These are phyloP conservation scores for Leptinotarsa tumamoca DNA, from an alignment of 2,888 invertebrate genomes.

Conservation along the genomic window DNA sequence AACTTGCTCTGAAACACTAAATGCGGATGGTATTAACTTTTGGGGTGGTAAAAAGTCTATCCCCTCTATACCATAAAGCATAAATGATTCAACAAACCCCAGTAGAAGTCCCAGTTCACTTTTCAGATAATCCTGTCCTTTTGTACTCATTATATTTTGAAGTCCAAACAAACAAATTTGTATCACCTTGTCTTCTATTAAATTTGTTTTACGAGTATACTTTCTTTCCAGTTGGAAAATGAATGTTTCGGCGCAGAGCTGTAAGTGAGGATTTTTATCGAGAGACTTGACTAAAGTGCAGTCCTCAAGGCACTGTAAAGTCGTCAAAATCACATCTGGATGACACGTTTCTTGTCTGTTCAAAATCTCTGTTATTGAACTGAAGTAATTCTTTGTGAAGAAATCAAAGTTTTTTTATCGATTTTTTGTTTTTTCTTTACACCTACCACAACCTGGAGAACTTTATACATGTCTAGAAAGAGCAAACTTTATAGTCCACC, in stretches of 20 bases:
- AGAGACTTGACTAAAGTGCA: conserved; percentile 49
- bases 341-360: conserved; percentile 26
- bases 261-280: conserved; percentile 44
- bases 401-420: too few species aligned
- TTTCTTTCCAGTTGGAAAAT: conserved; percentile 64
- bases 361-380: too few species aligned
- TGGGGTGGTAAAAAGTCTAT: conserved; percentile 68
- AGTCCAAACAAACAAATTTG: conserved; percentile 64
- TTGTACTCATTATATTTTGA: conserved; percentile 59
- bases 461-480: too few species aligned
- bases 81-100: conserved; percentile 71
- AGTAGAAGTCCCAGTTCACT: conserved; percentile 69
- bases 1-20: conserved; percentile 70
- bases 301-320: conserved; percentile 61
- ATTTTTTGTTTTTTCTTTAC: too few species aligned
- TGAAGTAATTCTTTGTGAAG: too few species aligned
- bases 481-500: too few species aligned
- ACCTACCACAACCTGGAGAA: too few species aligned
- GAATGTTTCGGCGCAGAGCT: conserved; percentile 65
- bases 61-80: conserved; percentile 69
- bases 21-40: conserved; percentile 72
- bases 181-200: conserved; percentile 70
- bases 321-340: conserved; percentile 51
- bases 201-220: conserved; percentile 65
- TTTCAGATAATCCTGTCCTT: conserved; percentile 58